Base-by-base conservation (phyloP, 1,140 invertebrate genomes). In the Holotrichia oblita region DNA sequence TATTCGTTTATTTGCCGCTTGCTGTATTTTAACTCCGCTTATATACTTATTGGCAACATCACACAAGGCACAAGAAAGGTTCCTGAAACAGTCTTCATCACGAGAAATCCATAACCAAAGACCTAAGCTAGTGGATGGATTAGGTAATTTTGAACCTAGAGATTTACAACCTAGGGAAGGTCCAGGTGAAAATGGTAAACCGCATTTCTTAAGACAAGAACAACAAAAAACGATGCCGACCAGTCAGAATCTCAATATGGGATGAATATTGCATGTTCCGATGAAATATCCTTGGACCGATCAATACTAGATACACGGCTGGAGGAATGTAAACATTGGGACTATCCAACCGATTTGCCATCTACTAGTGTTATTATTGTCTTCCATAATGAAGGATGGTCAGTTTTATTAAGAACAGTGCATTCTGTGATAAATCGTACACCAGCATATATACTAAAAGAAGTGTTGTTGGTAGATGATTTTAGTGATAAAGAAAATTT, bases 381-480 rank as follows among this genome's bases (percentile, higher is more conserved):
- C 10, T 99, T 99, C 87, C 98, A 99, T 85, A 99, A 99, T 87
- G 97, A 99, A 88, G 98, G 98, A 2, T 99, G 95, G 91, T 96
- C 96, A 0, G 97, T 98, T 2, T 89, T 99, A 12, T 90, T 99
- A 89, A 89, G 98, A 81, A 99, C 98, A n/a, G 97, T 99, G 0
- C 97, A 99, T 86, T 96, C 95, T 81, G 96, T 99, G 6, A 92
- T 99, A 24, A 95, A 99, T 83, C 91, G 97, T 77, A 95, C 96
- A 0, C 98, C 98, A 0, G 91, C 93, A 6, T 89, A 98, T 84
- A 90, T 98, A 81, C 89, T 99, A 0, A 93, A 99, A 85, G 98
- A 99, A 91, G 91, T 99, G 83, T 90, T 99, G 14, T 89, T 99
- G 82, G 98, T 99, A 0, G 98, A 99, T 89, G 98, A 99, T 87